Percentiles rank a stretch among this genome's conserved stretches.
Evolutionary conservation across 2,797 vertebrate species (phyloP).

Genomic region (Darevskia mixta): DNA sequence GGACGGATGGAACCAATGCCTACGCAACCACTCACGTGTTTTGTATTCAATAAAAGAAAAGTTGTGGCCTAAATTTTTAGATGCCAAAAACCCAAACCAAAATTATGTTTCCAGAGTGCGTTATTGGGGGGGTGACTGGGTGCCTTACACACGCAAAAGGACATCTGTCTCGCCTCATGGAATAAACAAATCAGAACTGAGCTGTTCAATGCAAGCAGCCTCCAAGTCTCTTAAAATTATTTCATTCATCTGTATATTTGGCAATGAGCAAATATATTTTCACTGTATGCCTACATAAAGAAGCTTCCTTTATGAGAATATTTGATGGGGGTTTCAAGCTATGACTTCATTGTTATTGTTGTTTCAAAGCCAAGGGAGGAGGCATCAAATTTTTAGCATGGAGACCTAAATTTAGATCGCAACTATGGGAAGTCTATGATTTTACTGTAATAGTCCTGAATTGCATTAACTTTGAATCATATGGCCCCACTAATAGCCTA

Average conservation of each 20-base stretch:
- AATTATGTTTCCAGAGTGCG: too few species aligned
- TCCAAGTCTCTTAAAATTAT: neutral
- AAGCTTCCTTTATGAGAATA: neutral
- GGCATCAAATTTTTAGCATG: neutral
- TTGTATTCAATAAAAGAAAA: too few species aligned
- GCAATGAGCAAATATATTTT: neutral
- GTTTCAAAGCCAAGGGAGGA: neutral
- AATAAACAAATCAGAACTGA: neutral
- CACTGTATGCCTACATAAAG: too few species aligned
- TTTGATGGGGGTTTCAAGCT: neutral
- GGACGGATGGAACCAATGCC: too few species aligned
- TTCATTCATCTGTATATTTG: neutral
- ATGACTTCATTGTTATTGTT: neutral
- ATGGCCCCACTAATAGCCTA: neutral
- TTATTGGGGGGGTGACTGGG: too few species aligned
- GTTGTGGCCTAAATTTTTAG: too few species aligned
- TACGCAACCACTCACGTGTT: too few species aligned
- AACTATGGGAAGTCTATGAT: neutral
- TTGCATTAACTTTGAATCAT: neutral
- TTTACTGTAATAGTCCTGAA: neutral
- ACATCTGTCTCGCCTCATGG: neutral
- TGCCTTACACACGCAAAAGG: too few species aligned
- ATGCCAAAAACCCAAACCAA: too few species aligned
- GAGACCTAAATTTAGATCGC: conserved; percentile 17
- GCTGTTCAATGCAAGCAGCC: neutral